These are phyloP conservation scores for Poecilobothrus nobilitatus DNA, from an alignment of 2,888 invertebrate genomes.

Conservation along the genomic window DNA sequence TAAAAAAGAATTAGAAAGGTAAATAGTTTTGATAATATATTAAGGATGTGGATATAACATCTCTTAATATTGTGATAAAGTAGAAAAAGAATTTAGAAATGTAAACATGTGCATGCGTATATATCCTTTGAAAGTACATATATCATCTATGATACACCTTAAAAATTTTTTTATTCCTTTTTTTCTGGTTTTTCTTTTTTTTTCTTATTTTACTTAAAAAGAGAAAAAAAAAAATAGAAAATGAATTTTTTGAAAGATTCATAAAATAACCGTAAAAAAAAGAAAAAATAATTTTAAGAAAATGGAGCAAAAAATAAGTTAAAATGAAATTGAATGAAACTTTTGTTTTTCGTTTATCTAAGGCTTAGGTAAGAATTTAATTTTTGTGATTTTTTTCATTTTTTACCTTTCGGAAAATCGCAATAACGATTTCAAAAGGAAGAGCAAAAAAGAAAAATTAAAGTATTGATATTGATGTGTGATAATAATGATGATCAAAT, in stretches of 20 bases:
- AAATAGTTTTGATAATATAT: constrained; percentile 3
- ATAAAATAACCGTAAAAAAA: not conserved
- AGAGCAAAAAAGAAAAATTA: not conserved
- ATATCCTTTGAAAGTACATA: too few species aligned
- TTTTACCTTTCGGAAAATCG: not conserved
- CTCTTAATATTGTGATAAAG: too few species aligned
- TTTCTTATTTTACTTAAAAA: too few species aligned
- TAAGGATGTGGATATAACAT: not conserved
- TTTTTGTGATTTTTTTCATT: not conserved
- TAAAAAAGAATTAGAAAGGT: not conserved
- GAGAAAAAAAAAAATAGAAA: too few species aligned
- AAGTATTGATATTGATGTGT: not conserved
- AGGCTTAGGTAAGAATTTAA: not conserved
- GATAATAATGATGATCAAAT: not conserved
- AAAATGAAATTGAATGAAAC: not conserved
- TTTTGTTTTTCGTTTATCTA: not conserved
- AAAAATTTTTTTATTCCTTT: too few species aligned
- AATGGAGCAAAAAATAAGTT: not conserved
- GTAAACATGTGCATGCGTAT: too few species aligned
- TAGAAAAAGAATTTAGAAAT: too few species aligned
- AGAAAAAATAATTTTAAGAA: not conserved
- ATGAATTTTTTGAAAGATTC: too few species aligned
- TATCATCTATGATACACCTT: too few species aligned
- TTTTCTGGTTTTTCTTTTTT: too few species aligned
- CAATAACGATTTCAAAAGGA: not conserved